Conservation (phyloP, 2,888 invertebrate species). For the Pristionchus japonicus region DNA sequence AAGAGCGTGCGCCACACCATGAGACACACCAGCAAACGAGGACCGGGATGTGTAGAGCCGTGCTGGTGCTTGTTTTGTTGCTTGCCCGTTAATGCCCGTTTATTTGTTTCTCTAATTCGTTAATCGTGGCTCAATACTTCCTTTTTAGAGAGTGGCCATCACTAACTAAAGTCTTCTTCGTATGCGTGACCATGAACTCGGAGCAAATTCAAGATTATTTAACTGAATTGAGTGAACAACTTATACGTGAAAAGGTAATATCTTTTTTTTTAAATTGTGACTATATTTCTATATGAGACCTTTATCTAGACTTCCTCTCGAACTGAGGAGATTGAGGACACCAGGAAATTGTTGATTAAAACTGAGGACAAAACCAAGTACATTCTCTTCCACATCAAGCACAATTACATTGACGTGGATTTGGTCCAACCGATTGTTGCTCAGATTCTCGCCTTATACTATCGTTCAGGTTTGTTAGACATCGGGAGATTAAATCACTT, state of each 20-base stretch:
- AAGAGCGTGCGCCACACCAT: no score
- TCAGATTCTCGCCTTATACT: slow-evolving; percentile 71
- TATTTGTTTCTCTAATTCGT: background rate
- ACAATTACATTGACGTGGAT: slow-evolving; percentile 71
- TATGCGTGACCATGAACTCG: slow-evolving; percentile 26
- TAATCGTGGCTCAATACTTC: background rate
- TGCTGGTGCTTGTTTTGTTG: background rate
- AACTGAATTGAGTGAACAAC: slow-evolving; percentile 18
- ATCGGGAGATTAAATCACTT: no score
- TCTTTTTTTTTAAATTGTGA: background rate
- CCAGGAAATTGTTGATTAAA: slow-evolving; percentile 14
- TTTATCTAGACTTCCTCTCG: slow-evolving; percentile 1
- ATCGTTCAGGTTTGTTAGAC: slow-evolving; percentile 61
- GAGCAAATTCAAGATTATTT: slow-evolving; percentile 43
- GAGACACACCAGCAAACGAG: no score
- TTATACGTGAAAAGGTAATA: slow-evolving; percentile 33
- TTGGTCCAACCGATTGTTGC: slow-evolving; percentile 69
- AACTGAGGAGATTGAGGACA: slow-evolving; percentile 29
- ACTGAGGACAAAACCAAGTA: slow-evolving; percentile 39
- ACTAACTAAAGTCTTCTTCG: background rate
- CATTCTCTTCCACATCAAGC: slow-evolving; percentile 61
- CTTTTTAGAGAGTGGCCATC: background rate
- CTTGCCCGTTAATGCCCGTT: background rate
- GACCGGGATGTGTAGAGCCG: no score
- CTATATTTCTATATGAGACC: background rate